Percentiles rank a stretch among this genome's conserved stretches.
phyloP scores from a whole-genome alignment of 1,140 invertebrate genomes.

The Macrocentrus cingulum region DNA sequence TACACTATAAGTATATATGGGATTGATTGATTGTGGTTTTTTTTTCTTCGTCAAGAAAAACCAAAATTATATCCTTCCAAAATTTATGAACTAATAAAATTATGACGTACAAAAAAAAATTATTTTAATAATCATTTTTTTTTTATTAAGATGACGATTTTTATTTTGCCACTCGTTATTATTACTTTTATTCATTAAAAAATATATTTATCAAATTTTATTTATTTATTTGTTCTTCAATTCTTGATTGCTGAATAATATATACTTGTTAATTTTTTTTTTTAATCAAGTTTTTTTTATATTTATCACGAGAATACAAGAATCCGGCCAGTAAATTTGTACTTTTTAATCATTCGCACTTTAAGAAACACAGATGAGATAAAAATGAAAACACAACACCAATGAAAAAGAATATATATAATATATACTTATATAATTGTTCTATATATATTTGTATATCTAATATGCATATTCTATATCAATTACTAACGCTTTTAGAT shows the following conservation, averaged over 20 bases:
- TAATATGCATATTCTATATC: neutral
- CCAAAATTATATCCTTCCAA: no score
- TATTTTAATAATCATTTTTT: constrained; percentile 13
- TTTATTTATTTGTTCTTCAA: no score
- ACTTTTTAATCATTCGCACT: constrained; percentile 3
- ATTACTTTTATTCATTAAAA: neutral
- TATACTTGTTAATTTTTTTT: neutral
- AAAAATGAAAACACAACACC: neutral
- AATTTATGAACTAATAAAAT: no score
- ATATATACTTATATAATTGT: neutral
- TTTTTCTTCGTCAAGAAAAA: neutral
- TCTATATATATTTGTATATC: neutral
- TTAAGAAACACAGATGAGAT: neutral
- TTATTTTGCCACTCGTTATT: neutral
- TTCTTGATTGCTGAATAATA: neutral
- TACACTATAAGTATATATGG: no score
- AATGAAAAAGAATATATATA: neutral
- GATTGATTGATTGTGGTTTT: no score
- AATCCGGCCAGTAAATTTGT: constrained; percentile 1
- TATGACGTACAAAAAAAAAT: constrained; percentile 25
- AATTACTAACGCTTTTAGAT: neutral
- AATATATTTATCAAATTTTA: neutral
- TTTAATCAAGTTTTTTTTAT: neutral
- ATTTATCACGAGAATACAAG: neutral
- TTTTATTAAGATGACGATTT: neutral